Evolutionary conservation across 2,113 vertebrate genomes (phyloP).

Genomic region (Hypocryptadius cinnamomeus): DNA sequence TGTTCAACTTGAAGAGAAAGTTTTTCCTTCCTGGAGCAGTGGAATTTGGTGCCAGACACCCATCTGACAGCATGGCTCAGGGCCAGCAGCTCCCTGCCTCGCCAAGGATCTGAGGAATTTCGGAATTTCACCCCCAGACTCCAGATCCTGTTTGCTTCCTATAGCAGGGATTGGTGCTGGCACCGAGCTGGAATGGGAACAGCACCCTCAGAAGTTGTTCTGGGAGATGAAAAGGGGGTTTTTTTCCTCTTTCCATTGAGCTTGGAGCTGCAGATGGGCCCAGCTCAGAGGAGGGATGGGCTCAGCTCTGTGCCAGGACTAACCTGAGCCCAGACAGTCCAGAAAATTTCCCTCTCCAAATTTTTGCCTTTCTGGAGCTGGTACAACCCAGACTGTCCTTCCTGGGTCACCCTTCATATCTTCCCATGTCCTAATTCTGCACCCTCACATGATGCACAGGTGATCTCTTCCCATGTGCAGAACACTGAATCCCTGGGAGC

Average conservation of each 20-base stretch:
- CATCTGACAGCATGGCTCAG: neutral
- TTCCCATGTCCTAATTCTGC: neutral
- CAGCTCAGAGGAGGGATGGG: neutral
- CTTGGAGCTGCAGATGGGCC: neutral
- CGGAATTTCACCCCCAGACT: neutral
- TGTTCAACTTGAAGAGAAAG: neutral
- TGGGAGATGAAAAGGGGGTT: neutral
- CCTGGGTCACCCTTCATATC: neutral
- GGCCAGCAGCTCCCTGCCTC: neutral
- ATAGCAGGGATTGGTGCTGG: neutral
- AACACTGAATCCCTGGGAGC: neutral
- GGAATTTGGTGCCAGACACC: neutral
- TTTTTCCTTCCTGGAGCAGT: neutral
- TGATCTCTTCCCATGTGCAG: neutral
- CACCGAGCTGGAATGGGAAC: neutral
- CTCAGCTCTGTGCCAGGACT: neutral
- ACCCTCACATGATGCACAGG: fast-evolving
- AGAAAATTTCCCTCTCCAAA: neutral
- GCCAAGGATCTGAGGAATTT: neutral
- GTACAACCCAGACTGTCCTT: neutral
- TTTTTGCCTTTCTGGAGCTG: neutral
- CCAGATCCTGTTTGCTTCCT: neutral
- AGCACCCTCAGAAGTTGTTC: neutral
- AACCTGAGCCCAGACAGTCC: neutral
- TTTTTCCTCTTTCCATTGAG: neutral